Base-by-base conservation (phyloP, 53 echinoderm and acorn worm species). In the Holothuria leucospilota region DNA sequence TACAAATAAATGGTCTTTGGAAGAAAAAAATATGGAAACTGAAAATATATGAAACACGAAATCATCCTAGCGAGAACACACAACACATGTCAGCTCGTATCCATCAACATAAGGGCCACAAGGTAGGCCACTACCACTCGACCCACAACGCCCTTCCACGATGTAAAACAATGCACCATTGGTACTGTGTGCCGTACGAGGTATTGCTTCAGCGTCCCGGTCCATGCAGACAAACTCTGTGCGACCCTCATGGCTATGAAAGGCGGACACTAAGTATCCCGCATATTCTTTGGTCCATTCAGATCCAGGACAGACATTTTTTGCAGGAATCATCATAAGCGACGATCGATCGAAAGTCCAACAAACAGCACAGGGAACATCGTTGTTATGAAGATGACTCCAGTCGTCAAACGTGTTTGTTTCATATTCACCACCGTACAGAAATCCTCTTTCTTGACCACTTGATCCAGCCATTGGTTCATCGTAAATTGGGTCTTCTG, bases 341-440 rank as follows among this genome's bases (percentile, higher is more conserved):
- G 42, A 39, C 9, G 59, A 39, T 39, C 83, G 88, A 14, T 74
- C 1, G 7, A 63, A 61, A n/a, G 84, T 87, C 23, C 39, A 13
- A 51, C 91, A 91, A 7, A 91, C 84, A n/a, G 87, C 87, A 58
- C 87, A 91, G 1, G 87, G 81, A 21, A 68, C 80, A 30, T 79
- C 69, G 14, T 67, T 56, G 41, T 87, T 42, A 46, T 87, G 66
- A 62, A 87, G 81, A 8, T 39, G 60, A 27, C 21, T 27, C 1
- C 20, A 87, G 2, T 26, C 66, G 8, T 66, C 21, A 60, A 83
- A 88, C 0, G 25, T 59, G 39, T 28, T 53, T 9, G 70, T 88
- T 59, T 88, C 59, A 38, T 88, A 88, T 56, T 88, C 88, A 28
- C 52, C 40, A 6, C 82, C 88, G 56, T 88, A 88, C 0, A 88